phyloP scores from a whole-genome alignment of 2,797 vertebrate genomes.

The Mus spretus region DNA sequence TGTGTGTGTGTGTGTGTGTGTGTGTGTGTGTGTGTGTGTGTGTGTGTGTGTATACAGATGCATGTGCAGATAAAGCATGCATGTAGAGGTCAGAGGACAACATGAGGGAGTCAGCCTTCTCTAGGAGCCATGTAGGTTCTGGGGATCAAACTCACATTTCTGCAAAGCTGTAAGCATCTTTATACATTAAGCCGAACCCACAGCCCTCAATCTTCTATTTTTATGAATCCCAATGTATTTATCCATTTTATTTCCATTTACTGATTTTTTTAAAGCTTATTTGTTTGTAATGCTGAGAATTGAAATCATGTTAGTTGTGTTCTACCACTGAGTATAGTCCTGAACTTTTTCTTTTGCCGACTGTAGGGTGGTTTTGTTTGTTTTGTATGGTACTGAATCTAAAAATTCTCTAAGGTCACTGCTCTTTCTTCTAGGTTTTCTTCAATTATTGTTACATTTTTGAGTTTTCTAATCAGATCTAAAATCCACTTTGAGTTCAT shows the following conservation, averaged over 20 bases:
- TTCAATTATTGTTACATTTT: neutral
- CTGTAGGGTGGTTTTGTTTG: neutral
- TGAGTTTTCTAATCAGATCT: neutral
- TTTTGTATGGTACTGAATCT: neutral
- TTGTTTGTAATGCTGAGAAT: neutral
- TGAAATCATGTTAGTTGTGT: too few species aligned
- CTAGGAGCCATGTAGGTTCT: neutral
- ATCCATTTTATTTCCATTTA: slow-evolving; percentile 14
- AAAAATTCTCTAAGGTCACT: neutral
- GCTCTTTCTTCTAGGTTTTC: neutral
- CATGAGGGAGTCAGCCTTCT: neutral
- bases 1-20: neutral
- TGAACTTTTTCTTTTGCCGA: neutral
- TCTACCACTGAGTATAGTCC: neutral
- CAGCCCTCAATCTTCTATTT: neutral
- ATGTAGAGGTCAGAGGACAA: neutral
- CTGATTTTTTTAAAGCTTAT: neutral
- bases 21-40: neutral
- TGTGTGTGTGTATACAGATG: too few species aligned
- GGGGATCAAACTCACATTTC: neutral
- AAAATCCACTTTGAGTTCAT: neutral
- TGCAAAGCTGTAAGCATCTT: too few species aligned
- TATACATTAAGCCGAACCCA: neutral
- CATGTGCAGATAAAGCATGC: neutral
- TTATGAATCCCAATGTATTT: neutral